These are phyloP conservation scores for Myxocyprinus asiaticus DNA, from an alignment of 2,113 vertebrate species.

Conservation along the genomic window DNA sequence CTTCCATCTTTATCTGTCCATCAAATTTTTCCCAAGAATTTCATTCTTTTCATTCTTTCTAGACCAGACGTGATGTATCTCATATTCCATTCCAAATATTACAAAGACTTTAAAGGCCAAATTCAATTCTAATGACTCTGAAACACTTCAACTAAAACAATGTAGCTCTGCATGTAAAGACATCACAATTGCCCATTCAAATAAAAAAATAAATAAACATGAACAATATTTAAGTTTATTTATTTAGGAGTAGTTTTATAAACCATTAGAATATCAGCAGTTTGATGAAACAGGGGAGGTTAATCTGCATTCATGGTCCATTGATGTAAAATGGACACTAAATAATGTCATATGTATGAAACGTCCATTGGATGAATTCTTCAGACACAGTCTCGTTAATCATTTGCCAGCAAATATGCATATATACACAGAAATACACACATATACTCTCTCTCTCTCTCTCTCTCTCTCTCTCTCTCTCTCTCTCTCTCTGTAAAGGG, in stretches of 20 bases:
- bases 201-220: not conserved
- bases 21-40: not conserved
- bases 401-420: constrained; percentile 21
- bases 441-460: constrained; percentile 8
- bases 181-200: not conserved
- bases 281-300: not conserved
- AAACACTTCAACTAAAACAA: not conserved
- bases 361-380: not conserved
- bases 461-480: not conserved
- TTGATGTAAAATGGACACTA: constrained; percentile 6
- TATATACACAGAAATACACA: constrained; percentile 8
- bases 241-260: not conserved
- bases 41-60: constrained; percentile 41
- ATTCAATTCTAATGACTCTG: constrained; percentile 7
- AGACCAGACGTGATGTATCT: constrained; percentile 31
- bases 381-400: not conserved
- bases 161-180: not conserved
- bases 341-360: not conserved
- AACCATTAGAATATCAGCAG: not conserved
- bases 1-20: not conserved
- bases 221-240: not conserved
- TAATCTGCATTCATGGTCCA: not conserved
- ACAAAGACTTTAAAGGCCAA: constrained; percentile 23
- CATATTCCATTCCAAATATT: constrained; percentile 40
- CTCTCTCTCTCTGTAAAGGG: not conserved